Evolutionary conservation across 2,888 invertebrate genomes (phyloP).

Genomic region (Melanchra persicariae): DNA sequence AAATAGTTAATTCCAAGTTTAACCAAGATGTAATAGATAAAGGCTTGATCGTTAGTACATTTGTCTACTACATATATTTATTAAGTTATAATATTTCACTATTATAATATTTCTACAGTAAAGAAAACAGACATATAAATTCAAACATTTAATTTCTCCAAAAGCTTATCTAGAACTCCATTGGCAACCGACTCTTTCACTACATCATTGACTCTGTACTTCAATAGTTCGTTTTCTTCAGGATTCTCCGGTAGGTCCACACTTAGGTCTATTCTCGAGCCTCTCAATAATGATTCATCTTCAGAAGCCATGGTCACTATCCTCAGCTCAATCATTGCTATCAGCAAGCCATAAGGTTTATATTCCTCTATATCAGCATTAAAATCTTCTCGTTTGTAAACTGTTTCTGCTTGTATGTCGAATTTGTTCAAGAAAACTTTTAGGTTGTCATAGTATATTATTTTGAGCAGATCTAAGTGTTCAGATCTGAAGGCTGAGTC

Average conservation of each 20-base stretch:
- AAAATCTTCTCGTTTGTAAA: conserved; percentile 77
- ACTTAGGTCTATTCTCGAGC: conserved; percentile 64
- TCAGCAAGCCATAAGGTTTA: conserved; percentile 78
- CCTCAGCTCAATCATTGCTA: conserved; percentile 80
- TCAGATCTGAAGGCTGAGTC: conserved; percentile 80
- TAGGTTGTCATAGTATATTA: conserved; percentile 78
- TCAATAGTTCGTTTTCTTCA: conserved; percentile 70
- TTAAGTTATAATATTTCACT: too few species aligned
- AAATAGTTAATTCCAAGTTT: too few species aligned
- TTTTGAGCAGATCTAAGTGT: conserved; percentile 74
- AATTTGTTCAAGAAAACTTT: conserved; percentile 73
- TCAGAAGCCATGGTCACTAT: conserved; percentile 74
- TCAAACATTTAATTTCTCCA: conserved; percentile 63
- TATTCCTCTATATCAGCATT: conserved; percentile 75
- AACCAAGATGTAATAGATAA: too few species aligned
- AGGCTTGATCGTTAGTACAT: too few species aligned
- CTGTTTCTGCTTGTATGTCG: conserved; percentile 72
- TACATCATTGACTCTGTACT: conserved; percentile 80
- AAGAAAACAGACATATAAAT: background rate
- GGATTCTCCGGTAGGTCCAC: conserved; percentile 58
- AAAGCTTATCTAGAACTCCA: conserved; percentile 77
- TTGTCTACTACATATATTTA: too few species aligned
- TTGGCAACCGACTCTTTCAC: conserved; percentile 77
- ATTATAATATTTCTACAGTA: too few species aligned
- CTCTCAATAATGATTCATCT: conserved; percentile 70